Evolutionary conservation across 2,113 vertebrate genomes (phyloP), one percentile per base, ranked within the genome.

Genomic region (Stigmatopora argus): DNA sequence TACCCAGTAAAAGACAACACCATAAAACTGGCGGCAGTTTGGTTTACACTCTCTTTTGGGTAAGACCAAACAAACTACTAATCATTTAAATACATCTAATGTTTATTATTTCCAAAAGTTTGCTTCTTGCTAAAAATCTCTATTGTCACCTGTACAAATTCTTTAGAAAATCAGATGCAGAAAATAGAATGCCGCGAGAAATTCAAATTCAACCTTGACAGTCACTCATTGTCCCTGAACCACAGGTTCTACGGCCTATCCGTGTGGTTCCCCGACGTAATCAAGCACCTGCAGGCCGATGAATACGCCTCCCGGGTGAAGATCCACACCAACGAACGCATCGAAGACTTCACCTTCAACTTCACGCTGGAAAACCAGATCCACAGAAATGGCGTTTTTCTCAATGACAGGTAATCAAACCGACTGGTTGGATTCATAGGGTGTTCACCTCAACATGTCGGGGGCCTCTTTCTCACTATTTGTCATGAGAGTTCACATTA

Each of bases 201-300:
- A 41, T 41, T 41, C 9, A 41, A 41, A 41, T 41, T 10, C 38
- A 41, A 41, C 38, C 38, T 10, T 5, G 53, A 23, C 23, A 4
- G 53, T 56, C 19, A 56, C 53, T 23, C 19, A 57, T 35, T 41
- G 23, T 68, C 4, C 47, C 62, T 23, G 57, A 41, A 78, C 21
- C 66, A 48, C 92, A 99, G 97, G 78, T 99, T 94, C 87, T 98
- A 98, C 0, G 97, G 97, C 4, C 89, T 99, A 72, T 97, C 96
- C 7, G 96, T 99, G 55, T 99, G 97, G 97, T 99, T 99, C 84
- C 96, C 97, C 0, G 96, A 99, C 12, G 96, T 99, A 82, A 99
- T 99, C 85, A 98, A 94, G 74, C 95, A 98, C 70, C 92, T 99
- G 10, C 97, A 99, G 80, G 93, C 92, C 0, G 93, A 98, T 0